Percentiles rank a stretch among this genome's conserved stretches.
Conservation (phyloP, 2,113 vertebrate genomes). For the Rhabdomys dilectus region DNA sequence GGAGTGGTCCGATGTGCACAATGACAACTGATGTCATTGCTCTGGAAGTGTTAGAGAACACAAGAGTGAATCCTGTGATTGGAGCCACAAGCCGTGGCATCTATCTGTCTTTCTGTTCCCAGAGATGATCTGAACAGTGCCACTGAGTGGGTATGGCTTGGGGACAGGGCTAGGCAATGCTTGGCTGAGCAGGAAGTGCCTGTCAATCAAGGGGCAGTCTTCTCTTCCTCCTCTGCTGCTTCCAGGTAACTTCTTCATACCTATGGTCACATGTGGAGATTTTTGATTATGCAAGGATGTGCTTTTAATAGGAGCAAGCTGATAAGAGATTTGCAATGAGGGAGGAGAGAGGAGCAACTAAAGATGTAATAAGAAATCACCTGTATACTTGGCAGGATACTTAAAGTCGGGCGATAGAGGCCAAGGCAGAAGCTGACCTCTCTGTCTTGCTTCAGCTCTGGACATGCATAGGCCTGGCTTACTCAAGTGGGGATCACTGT, state of each 20-base stretch:
- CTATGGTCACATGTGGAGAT: not conserved
- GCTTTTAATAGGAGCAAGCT: not conserved
- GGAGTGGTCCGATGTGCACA: not conserved
- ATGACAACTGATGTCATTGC: not conserved
- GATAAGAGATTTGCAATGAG: not conserved
- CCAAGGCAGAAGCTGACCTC: not conserved
- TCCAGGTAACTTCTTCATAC: not conserved
- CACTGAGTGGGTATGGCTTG: too few relatives aligned
- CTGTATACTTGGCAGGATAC: not conserved
- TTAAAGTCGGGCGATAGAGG: not conserved
- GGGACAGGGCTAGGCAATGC: too few relatives aligned
- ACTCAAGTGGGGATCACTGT: not conserved
- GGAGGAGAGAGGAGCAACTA: too few relatives aligned
- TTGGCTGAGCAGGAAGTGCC: not conserved
- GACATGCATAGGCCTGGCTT: not conserved
- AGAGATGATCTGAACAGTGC: not conserved
- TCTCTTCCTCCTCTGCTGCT: not conserved
- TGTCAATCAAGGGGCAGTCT: not conserved
- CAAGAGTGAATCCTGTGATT: fast-evolving
- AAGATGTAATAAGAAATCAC: not conserved
- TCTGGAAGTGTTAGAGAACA: not conserved
- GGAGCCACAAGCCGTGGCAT: too few relatives aligned
- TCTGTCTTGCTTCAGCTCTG: not conserved
- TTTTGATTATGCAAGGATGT: not conserved
- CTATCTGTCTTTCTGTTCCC: not conserved